Base-by-base conservation (phyloP, 2,113 vertebrate species). In the Perca schrenkii region DNA sequence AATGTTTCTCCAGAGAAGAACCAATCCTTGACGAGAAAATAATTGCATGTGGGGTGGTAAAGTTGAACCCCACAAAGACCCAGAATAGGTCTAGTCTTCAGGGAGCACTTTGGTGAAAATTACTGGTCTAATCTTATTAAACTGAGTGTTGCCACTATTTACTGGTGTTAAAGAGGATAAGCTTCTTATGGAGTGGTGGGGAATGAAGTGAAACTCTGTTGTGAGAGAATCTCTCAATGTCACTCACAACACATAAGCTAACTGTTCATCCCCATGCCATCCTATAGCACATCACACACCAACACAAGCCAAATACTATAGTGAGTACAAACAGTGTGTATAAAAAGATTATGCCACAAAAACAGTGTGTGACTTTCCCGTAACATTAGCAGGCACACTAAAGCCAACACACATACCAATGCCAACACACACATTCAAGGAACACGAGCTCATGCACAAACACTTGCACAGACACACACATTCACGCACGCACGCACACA, bases 331-430 rank as follows among this genome's bases (percentile, higher is more conserved):
- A 69, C 77, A 83, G 67, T 77, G 84, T 80, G 80, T 74, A 81
- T 82, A 65, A 86, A 91, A 84, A 92, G 76, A 88, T 78, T 78
- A 76, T 16, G 70, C 79, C 85, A 88, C 86, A 80, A 86, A 92
- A 92, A 91, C 86, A 75, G 85, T 90, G 83, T 87, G 80, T 90
- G 90, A 88, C 79, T 91, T 90, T 74, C 60, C 82, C 43, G 85
- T 85, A 86, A 86, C 71, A 85, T 89, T 90, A 88, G 84, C 88
- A 79, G 82, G 78, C 74, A 54, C 83, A 85, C 89, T 50, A 16
- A 77, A 84, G 92, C 87, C 31, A 76, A 58, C 83, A 79, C 86
- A 66, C 83, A 84, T 28, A 64, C 77, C 85, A 86, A 68, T 87
- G 83, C 81, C 80, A 84, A 84, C 79, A 62, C 83, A 86, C 84